Base-by-base conservation (phyloP, 2,888 invertebrate species). In the Dolomedes plantarius region DNA sequence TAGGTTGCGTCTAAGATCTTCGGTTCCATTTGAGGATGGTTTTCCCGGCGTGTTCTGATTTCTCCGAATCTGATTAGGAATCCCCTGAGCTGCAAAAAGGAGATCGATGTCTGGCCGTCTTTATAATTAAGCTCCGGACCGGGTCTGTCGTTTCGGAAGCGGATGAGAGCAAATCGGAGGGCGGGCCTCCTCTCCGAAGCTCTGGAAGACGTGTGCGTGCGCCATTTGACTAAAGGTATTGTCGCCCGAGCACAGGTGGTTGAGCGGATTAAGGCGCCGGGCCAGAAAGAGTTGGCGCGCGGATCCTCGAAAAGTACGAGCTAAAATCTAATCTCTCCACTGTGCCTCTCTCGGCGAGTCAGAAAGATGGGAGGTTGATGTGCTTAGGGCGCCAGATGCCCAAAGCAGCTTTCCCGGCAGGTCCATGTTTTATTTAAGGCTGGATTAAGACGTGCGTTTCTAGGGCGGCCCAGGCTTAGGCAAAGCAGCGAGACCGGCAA, bases 341-440 rank as follows among this genome's bases (percentile, higher is more conserved):
- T 87, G 78, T 87, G 78, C 87, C 83, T 56, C 56, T 46, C 41
- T 46, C 46, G 19, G 3, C 74, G 87, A 82, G 75, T 75, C 56
- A 74, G 87, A 86, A 56, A 56, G 80, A 80, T 81, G 81, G 80
- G 46, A 73, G 77, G 77, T 87, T 87, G 79, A 83, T 87, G 87
- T 80, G 87, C 80, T 87, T 79, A 79, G 29, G 75, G 65, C 32
- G 75, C 68, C 41, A 74, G 78, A 56, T 76, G 81, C 86, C 86
- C 86, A 86, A 87, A 87, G 87, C 87, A 50, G 87, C 87, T 87
- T 87, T 87, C 71, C 78, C 81, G 72, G 41, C 71, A 76, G 82
- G 87, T 72, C 87, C 87, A 87, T 87, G 87, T 87, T 87, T 87
- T 87, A 87, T 87, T 87, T 87, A 87, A 87, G 79, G 85, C 76